Percentiles rank a stretch among this genome's conserved stretches.
phyloP scores from a whole-genome alignment of 1,140 invertebrate genomes.

The Scylla paramamosain region DNA sequence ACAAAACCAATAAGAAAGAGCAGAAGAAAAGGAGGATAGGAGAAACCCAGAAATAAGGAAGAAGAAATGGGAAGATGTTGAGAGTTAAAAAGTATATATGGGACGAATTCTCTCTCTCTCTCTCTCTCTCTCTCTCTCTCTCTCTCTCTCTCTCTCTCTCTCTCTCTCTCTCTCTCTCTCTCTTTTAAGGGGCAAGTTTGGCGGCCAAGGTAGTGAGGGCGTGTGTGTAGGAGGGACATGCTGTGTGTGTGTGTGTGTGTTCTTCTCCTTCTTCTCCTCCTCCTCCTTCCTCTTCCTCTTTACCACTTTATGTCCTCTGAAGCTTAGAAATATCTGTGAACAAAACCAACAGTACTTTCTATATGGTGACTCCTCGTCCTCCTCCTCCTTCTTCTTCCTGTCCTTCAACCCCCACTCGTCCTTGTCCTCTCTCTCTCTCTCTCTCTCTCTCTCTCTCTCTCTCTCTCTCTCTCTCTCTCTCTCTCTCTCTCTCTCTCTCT shows the following conservation, averaged over 20 bases:
- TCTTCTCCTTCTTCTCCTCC: no score
- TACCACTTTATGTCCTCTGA: neutral
- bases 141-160: slow-evolving; percentile 41
- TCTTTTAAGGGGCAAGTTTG: neutral
- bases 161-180: slow-evolving; percentile 33
- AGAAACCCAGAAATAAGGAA: neutral
- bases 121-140: slow-evolving; percentile 41
- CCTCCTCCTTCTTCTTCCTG: neutral
- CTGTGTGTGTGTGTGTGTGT: slow-evolving; percentile 31
- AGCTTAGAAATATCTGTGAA: neutral
- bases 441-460: neutral
- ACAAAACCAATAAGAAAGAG: neutral
- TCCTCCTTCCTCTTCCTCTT: no score
- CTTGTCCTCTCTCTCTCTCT: neutral
- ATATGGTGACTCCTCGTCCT: neutral
- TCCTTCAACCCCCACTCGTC: neutral
- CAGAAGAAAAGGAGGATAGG: neutral
- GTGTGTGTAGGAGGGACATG: neutral
- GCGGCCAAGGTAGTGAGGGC: neutral
- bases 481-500: neutral
- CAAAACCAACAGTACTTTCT: neutral
- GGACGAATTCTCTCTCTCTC: slow-evolving; percentile 31
- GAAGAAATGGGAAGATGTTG: no score
- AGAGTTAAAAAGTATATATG: neutral
- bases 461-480: slow-evolving; percentile 20